Evolutionary conservation across 2,888 invertebrate genomes (phyloP).

Genomic region (Mesoligia furuncula): DNA sequence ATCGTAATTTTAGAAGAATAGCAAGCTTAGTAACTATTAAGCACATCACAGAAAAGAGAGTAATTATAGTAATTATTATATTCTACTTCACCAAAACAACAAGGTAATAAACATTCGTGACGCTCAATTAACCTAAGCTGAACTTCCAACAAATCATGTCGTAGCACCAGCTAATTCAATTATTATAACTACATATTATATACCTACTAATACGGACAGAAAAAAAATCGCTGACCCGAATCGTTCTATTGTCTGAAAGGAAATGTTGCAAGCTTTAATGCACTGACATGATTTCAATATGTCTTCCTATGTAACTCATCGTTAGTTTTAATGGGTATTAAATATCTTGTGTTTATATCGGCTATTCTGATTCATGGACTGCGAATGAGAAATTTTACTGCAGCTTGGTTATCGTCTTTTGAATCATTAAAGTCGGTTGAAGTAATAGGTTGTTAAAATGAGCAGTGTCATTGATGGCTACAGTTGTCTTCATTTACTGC

Average conservation of each 20-base stretch:
- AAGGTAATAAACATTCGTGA: constrained; percentile 22
- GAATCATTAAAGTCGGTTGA: not conserved
- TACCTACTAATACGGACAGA: not conserved
- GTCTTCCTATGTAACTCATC: constrained; percentile 54
- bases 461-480: not conserved
- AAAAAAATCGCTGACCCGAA: constrained; percentile 65
- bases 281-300: constrained; percentile 60
- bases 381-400: constrained; percentile 24
- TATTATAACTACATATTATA: constrained; percentile 8
- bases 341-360: constrained; percentile 52
- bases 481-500: not conserved
- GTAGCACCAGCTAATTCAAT: constrained; percentile 31
- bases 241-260: constrained; percentile 66
- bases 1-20: not conserved
- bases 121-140: constrained; percentile 23
- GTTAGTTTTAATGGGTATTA: constrained; percentile 61
- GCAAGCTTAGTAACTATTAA: not conserved
- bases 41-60: not conserved
- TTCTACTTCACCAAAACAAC: constrained; percentile 25
- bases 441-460: not conserved
- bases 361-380: constrained; percentile 32
- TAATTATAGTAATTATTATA: constrained; percentile 1
- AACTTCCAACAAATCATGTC: constrained; percentile 32
- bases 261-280: constrained; percentile 73
- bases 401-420: not conserved